These are phyloP conservation scores for Diadumene lineata DNA, from an alignment of 92 coral and sea anemone species.

Conservation along the genomic window DNA sequence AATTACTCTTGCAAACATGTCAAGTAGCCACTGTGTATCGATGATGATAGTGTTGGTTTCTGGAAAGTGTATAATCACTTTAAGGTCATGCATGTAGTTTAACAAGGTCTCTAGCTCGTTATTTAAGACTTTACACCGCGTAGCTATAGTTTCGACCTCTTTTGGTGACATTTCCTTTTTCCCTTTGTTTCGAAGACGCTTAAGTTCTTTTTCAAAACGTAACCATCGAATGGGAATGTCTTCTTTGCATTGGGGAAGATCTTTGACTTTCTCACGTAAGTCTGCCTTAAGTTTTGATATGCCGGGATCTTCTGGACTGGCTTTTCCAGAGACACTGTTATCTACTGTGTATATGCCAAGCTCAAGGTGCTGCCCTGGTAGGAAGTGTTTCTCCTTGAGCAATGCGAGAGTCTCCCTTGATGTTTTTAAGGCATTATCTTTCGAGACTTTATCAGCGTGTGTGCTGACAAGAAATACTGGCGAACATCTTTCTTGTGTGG, in stretches of 20 bases:
- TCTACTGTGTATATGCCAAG: slow-evolving; percentile 39
- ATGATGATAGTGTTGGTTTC: slow-evolving; percentile 44
- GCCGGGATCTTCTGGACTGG: slow-evolving; percentile 23
- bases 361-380: slow-evolving; percentile 20
- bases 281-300: slow-evolving; percentile 13
- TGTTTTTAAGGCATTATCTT: slow-evolving; percentile 6
- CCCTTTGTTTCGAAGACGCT: not conserved
- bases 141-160: slow-evolving; percentile 22
- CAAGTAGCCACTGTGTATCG: slow-evolving; percentile 60
- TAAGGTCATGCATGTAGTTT: slow-evolving; percentile 51
- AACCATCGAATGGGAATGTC: slow-evolving; percentile 31
- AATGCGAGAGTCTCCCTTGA: slow-evolving; percentile 16
- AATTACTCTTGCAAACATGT: slow-evolving; percentile 49
- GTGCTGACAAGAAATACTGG: slow-evolving; percentile 53
- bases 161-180: slow-evolving; percentile 13
- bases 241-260: slow-evolving; percentile 18
- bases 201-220: slow-evolving; percentile 22
- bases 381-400: slow-evolving; percentile 3
- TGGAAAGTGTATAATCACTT: slow-evolving; percentile 48
- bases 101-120: slow-evolving; percentile 33
- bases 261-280: slow-evolving; percentile 14
- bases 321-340: slow-evolving; percentile 45
- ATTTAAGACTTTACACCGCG: not conserved
- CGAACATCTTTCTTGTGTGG: not conserved
- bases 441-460: slow-evolving; percentile 47